phyloP scores from a whole-genome alignment of 2,888 invertebrate genomes.

The Parthenolecanium corni region DNA sequence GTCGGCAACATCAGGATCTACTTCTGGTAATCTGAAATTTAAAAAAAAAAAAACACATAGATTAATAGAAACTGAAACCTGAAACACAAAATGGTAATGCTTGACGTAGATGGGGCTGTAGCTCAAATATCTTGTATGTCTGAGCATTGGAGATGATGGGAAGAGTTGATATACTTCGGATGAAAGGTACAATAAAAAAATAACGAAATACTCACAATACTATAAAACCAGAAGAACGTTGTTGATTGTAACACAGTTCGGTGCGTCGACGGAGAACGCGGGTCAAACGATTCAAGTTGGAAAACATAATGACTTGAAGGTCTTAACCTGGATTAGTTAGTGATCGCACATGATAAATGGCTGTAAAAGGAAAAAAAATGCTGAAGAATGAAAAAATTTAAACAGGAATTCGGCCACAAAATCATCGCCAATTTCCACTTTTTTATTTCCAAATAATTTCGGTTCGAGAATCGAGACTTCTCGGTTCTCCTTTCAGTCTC shows the following conservation, averaged over 20 bases:
- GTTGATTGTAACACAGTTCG: background rate
- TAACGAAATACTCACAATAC: background rate
- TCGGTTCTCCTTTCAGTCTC: too few relatives aligned
- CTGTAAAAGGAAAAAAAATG: too few relatives aligned
- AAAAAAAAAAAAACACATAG: background rate
- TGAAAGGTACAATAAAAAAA: background rate
- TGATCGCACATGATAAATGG: too few relatives aligned
- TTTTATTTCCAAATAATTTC: too few relatives aligned
- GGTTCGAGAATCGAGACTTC: too few relatives aligned
- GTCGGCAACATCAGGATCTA: slow-evolving; percentile 57
- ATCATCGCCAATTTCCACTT: too few relatives aligned
- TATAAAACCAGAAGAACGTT: background rate
- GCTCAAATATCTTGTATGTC: background rate
- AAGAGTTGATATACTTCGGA: too few relatives aligned
- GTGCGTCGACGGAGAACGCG: background rate
- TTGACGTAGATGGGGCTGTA: background rate
- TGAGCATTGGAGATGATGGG: background rate
- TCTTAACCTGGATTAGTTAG: too few relatives aligned
- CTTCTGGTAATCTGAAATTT: slow-evolving; percentile 43
- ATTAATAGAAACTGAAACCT: background rate
- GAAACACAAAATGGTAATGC: background rate
- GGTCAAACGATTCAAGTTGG: too few relatives aligned
- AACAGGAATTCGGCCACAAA: too few relatives aligned
- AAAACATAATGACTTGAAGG: too few relatives aligned
- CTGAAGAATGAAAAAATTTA: too few relatives aligned